Base-by-base conservation (phyloP, 23 tunicate genomes). In the Styela plicata region DNA sequence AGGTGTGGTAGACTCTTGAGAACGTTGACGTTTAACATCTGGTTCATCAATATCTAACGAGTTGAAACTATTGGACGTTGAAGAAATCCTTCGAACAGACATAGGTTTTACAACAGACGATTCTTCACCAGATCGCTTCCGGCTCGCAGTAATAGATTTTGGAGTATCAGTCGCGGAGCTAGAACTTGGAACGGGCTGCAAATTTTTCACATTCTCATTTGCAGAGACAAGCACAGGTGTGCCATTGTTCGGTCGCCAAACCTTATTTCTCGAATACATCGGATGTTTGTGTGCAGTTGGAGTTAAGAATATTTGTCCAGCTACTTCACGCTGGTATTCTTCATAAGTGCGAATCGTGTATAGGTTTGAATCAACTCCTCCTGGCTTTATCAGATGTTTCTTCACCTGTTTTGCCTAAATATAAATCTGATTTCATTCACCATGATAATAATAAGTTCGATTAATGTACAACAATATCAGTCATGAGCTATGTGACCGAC, bases 251-350 rank as follows among this genome's bases (percentile, higher is more conserved):
- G 85, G 63, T 17, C 68, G 67, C 78, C 85, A 69, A 16, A 69
- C 85, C 63, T 69, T 44, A 29, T 82, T 82, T 69, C 68, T 44
- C 33, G 76, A 61, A 31, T 71, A 36, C 1, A 79, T 63, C 23
- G 37, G 18, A 21, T 33, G 77, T 32, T 34, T 31, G 36, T 16
- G 17, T n/a, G 35, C 7, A 25, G 27, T 28, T 70, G 85, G 74
- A 16, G 33, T 21, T 0, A 73, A 1, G 25, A 44, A 76, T 44
- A 53, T 26, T 53, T 76, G 66, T 36, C 81, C 81, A 52, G 81
- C 81, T 7, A 76, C 65, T 16, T 86, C 85, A 19, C 70, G 61
- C 31, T 86, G 85, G 74, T 86, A 86, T 52, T 86, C 90, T 0
- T 81, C 78, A 78, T 86, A 86, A 37, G 90, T 69, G 18, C 73